Conservation (phyloP, 2,888 invertebrate species). For the Onthophagus sagittarius region DNA sequence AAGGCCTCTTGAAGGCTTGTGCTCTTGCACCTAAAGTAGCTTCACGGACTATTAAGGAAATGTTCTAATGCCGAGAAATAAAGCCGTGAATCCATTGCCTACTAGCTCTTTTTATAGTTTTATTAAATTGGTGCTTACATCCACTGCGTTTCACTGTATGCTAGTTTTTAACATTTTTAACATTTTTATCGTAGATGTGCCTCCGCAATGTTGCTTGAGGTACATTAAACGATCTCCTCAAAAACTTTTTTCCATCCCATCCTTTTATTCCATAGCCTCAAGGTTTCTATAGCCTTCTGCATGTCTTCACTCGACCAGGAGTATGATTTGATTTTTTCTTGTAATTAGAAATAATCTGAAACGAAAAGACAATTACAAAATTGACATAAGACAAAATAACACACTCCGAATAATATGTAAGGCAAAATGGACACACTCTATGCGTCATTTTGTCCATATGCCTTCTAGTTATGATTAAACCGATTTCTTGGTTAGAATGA, state of each 20-base stretch:
- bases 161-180: too few species aligned
- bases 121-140: slow-evolving; percentile 8
- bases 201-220: too few species aligned
- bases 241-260: too few species aligned
- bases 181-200: too few species aligned
- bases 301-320: slow-evolving; percentile 13
- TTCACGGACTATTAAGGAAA: slow-evolving; percentile 5
- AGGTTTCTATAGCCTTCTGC: slow-evolving; percentile 6
- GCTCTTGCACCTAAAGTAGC: slow-evolving; percentile 5
- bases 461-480: neutral
- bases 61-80: slow-evolving; percentile 11
- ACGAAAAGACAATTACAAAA: neutral
- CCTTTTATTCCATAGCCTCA: too few species aligned
- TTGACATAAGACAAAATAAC: slow-evolving; percentile 9
- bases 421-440: too few species aligned
- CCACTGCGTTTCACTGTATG: slow-evolving; percentile 4
- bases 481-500: neutral
- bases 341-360: slow-evolving; percentile 2
- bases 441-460: slow-evolving; percentile 11
- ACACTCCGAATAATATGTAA: too few species aligned
- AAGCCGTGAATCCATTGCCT: slow-evolving; percentile 6
- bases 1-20: slow-evolving; percentile 3
- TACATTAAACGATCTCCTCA: too few species aligned
- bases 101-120: neutral
- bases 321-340: too few species aligned